A percentile compares a stretch with the other conserved stretches of the same genome.
Conservation (phyloP, 30 jellyfish, hydroid and myxozoan species). For the Cassiopea xamachana region DNA sequence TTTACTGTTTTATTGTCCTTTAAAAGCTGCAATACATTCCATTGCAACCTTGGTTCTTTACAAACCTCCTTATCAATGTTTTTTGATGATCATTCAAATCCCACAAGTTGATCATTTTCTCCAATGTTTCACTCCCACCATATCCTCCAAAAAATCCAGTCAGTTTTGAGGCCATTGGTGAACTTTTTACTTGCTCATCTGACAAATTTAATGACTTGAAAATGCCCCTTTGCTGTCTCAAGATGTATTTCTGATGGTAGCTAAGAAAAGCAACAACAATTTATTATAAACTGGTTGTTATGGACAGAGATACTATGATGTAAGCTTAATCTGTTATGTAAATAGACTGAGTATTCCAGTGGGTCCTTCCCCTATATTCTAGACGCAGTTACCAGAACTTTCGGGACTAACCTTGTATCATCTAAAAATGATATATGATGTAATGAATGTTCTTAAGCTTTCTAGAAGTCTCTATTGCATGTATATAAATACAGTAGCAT, state of each 20-base stretch:
- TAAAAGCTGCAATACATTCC: slow-evolving; percentile 76
- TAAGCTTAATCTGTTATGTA: too few relatives aligned
- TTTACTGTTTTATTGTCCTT: not conserved
- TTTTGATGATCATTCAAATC: slow-evolving; percentile 74
- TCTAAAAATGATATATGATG: too few relatives aligned
- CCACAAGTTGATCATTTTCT: slow-evolving; percentile 70
- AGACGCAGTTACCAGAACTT: too few relatives aligned
- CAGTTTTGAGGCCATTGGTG: slow-evolving; percentile 91
- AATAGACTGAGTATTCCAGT: too few relatives aligned
- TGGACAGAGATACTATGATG: too few relatives aligned
- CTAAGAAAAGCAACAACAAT: slow-evolving; percentile 32
- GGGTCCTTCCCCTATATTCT: too few relatives aligned
- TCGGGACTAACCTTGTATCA: too few relatives aligned
- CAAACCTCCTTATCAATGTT: slow-evolving; percentile 42
- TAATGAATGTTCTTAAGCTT: too few relatives aligned
- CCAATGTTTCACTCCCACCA: slow-evolving; percentile 75
- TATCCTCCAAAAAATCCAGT: slow-evolving; percentile 92
- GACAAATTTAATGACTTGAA: slow-evolving; percentile 69
- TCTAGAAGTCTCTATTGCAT: too few relatives aligned
- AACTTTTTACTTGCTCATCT: slow-evolving; percentile 77
- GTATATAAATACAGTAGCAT: too few relatives aligned
- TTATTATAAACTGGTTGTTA: not conserved
- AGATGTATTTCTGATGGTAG: slow-evolving; percentile 92
- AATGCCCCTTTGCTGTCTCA: slow-evolving; percentile 78
- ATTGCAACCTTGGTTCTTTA: slow-evolving; percentile 59